Base-by-base conservation (phyloP, 2,113 vertebrate species). In the Tonatia bakeri region DNA sequence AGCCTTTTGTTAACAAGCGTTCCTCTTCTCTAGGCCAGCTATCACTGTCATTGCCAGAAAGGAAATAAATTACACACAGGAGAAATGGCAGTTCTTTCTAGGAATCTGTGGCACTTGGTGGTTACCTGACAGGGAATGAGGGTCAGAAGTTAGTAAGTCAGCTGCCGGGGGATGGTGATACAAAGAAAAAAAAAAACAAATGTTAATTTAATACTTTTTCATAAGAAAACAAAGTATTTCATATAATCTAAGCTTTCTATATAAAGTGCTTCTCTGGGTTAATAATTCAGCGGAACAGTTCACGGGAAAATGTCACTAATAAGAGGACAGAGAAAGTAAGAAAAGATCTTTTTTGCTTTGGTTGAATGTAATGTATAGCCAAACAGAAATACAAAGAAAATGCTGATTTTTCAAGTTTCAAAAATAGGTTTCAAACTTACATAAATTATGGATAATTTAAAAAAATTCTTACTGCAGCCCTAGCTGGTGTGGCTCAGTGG, bases 351-450 rank as follows among this genome's bases (percentile, higher is more conserved):
- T 84, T 84, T 81, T 86, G 70, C 33, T 90, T 65, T 50, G 43
- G 31, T 56, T 94, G 22, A 90, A 87, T 83, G 22, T 84, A 94
- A 83, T 92, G 72, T 47, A 79, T 20, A 90, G 22, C 17, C 33
- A 70, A 94, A 38, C 45, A 61, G 65, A 96, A 96, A 95, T 45
- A 92, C 54, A 94, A 94, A 43, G 19, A n/a, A 90, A 92, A 94
- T 83, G 45, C 19, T n/a, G 19, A 38, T 70, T 73, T 87, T 70
- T 95, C 33, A 90, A 82, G 67, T 87, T 70, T 90, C 64, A 97
- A 86, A 86, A 76, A 69, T 28, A 92, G 73, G 24, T 69, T 87
- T 59, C 86, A 87, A 91, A 89, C 17, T 90, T 81, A 79, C 1
- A 33, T 47, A 86, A 92, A 92, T 72, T 65, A 61, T 54, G 88